Conservation (phyloP, 2,797 vertebrate genomes). For the Lepilemur ruficaudatus region DNA sequence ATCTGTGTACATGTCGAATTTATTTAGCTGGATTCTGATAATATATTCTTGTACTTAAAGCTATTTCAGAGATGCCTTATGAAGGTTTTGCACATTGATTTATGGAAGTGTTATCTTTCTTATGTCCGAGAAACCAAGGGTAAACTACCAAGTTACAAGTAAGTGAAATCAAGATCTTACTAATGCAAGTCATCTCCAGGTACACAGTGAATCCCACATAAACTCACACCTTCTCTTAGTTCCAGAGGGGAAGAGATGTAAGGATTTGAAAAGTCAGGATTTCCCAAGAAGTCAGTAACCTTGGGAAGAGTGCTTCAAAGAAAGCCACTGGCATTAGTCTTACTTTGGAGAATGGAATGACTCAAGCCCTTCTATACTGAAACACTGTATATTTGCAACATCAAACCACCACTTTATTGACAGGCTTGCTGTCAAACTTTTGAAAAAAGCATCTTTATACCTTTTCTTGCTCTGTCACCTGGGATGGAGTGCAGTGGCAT, state of each 20-base stretch:
- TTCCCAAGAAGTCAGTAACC: conserved; percentile 14
- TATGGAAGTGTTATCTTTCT: conserved; percentile 99
- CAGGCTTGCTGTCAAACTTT: neutral
- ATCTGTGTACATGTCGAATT: conserved; percentile 55
- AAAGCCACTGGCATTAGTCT: neutral
- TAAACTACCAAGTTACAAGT: conserved; percentile 99
- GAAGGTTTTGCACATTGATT: conserved; percentile 99
- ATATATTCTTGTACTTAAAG: conserved; percentile 85
- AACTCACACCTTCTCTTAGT: conserved; percentile 12
- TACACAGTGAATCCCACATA: neutral
- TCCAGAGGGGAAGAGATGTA: neutral
- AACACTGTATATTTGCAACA: neutral
- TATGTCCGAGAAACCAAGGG: conserved; percentile 99
- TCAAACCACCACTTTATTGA: neutral
- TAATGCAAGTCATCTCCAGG: neutral
- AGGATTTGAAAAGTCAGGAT: conserved; percentile 21
- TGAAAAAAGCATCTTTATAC: too few relatives aligned
- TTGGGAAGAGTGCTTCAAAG: neutral
- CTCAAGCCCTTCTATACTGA: neutral
- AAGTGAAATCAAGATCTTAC: conserved; percentile 82
- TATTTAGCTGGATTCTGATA: conserved; percentile 70
- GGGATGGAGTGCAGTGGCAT: too few relatives aligned
- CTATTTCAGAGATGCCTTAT: conserved; percentile 99
- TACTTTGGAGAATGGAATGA: neutral
- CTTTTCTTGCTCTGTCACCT: too few relatives aligned